These are phyloP conservation scores for Pachydiplax longipennis DNA, from an alignment of 2,888 invertebrate species.

Conservation along the genomic window DNA sequence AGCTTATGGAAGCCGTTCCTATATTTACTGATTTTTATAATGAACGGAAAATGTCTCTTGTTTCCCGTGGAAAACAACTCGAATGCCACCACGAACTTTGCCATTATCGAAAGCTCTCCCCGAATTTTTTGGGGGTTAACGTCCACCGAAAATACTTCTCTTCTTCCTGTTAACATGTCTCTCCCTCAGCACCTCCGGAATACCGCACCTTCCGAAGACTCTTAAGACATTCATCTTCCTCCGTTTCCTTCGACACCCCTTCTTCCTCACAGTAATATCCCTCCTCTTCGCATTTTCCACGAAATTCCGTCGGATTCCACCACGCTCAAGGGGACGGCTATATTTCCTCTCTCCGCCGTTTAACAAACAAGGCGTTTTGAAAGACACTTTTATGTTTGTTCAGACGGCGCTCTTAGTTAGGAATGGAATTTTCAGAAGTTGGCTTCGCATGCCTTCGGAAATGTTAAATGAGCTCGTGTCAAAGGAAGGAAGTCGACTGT, in stretches of 20 bases:
- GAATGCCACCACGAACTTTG: too few relatives aligned
- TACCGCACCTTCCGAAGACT: slow-evolving; percentile 46
- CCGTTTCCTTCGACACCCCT: slow-evolving; percentile 51
- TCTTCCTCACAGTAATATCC: slow-evolving; percentile 48
- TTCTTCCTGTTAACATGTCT: not conserved
- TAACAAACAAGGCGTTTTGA: slow-evolving; percentile 37
- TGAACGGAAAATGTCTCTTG: too few relatives aligned
- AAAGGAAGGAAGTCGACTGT: not conserved
- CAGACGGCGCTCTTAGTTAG: not conserved
- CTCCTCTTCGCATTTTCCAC: slow-evolving; percentile 51
- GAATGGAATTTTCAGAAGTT: slow-evolving; percentile 10
- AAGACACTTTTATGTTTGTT: slow-evolving; percentile 37
- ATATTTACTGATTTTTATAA: too few relatives aligned
- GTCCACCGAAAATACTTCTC: not conserved
- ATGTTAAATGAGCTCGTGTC: not conserved
- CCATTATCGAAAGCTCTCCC: too few relatives aligned
- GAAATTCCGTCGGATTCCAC: slow-evolving; percentile 38
- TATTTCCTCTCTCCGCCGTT: slow-evolving; percentile 9
- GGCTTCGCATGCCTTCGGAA: not conserved
- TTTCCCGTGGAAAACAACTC: too few relatives aligned
- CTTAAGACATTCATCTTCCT: slow-evolving; percentile 48
- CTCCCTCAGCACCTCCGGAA: not conserved
- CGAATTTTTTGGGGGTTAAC: too few relatives aligned
- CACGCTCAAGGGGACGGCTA: not conserved
- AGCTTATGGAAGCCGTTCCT: too few relatives aligned